Percentiles rank a stretch among this genome's conserved stretches.
Conservation (phyloP, 2,113 vertebrate genomes). For the Pterocles gutturalis region DNA sequence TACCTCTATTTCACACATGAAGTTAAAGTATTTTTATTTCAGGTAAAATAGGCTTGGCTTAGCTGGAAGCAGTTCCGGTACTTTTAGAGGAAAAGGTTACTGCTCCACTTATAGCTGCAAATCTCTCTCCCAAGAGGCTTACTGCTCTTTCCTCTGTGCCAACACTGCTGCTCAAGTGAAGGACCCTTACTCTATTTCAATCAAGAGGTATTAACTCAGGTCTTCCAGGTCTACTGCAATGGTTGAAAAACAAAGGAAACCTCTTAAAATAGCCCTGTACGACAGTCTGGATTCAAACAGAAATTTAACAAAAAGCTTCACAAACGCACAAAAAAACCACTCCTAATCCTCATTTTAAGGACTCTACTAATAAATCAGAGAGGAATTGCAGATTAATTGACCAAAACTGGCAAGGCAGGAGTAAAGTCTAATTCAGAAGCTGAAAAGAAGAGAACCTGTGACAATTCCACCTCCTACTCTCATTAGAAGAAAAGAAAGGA, state of each 20-base stretch:
- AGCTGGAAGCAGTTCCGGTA: background rate
- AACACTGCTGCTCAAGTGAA: background rate
- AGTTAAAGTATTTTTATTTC: background rate
- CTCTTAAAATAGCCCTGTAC: background rate
- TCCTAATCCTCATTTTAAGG: background rate
- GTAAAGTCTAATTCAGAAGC: background rate
- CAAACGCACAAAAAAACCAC: background rate
- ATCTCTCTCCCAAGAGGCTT: background rate
- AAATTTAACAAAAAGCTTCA: background rate
- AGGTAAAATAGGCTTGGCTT: background rate
- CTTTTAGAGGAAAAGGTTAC: background rate
- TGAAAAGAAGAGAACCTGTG: background rate
- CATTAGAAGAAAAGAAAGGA: background rate
- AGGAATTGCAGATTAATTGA: background rate
- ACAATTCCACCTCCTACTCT: background rate
- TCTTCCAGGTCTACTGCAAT: background rate
- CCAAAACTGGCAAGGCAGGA: background rate
- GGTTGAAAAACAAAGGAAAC: background rate
- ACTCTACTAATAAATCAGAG: background rate
- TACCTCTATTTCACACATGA: background rate
- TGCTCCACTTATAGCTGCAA: background rate
- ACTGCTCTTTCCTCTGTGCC: background rate
- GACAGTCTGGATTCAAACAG: background rate
- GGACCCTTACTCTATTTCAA: background rate
- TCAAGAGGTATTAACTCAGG: background rate